A percentile compares a stretch with the other conserved stretches of the same genome.
Conservation (phyloP, 2,113 vertebrate species). For the Tetrao urogallus region DNA sequence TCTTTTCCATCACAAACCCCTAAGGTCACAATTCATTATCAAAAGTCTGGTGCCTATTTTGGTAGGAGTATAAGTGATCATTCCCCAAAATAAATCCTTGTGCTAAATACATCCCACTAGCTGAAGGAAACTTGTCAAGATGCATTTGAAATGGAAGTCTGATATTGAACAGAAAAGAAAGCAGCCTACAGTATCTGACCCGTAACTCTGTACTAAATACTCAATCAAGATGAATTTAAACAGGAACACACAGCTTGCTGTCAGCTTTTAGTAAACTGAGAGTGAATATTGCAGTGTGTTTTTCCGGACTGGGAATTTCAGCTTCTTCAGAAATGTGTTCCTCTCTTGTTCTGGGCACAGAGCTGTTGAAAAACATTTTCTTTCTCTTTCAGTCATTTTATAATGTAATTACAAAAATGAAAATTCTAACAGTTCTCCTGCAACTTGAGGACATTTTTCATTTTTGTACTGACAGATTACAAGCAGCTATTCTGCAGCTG, state of each 20-base stretch:
- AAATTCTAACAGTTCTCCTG: constrained; percentile 41
- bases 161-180: neutral
- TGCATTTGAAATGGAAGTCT: neutral
- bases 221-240: neutral
- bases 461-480: constrained; percentile 15
- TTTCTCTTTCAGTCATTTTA: constrained; percentile 10
- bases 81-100: neutral
- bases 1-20: neutral
- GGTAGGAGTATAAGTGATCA: neutral
- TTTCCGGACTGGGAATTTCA: neutral
- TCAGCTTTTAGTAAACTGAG: neutral
- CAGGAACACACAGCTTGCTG: neutral
- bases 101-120: neutral
- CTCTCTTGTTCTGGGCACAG: neutral
- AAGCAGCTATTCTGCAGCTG: constrained; percentile 27
- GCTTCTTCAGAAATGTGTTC: neutral
- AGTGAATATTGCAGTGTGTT: neutral
- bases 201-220: neutral
- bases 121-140: constrained; percentile 33
- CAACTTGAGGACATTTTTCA: constrained; percentile 27
- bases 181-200: neutral
- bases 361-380: neutral
- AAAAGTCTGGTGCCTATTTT: neutral
- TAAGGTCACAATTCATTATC: neutral
- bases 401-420: constrained; percentile 36